These are phyloP conservation scores for Lypha dubia DNA, from an alignment of 2,888 invertebrate genomes.

Conservation along the genomic window DNA sequence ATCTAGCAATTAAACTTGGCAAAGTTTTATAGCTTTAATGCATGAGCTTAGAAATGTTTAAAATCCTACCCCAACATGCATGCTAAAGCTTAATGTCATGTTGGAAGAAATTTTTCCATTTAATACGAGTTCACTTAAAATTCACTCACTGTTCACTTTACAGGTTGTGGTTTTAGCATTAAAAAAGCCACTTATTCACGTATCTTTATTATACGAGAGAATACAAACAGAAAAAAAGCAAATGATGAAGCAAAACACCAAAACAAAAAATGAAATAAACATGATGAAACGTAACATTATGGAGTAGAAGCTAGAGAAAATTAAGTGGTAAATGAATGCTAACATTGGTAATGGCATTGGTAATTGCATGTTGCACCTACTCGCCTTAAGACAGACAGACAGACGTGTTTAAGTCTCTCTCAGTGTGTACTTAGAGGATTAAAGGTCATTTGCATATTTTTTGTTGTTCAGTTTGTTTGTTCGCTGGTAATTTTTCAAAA, in stretches of 20 bases:
- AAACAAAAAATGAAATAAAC: constrained; percentile 19
- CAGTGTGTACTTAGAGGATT: constrained; percentile 58
- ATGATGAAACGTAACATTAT: constrained; percentile 31
- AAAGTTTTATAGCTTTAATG: background rate
- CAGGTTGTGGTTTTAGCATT: constrained; percentile 47
- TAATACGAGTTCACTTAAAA: constrained; percentile 56
- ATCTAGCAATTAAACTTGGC: background rate
- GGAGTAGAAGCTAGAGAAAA: constrained; percentile 64
- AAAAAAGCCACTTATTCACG: constrained; percentile 50
- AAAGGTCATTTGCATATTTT: constrained; percentile 68
- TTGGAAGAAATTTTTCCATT: constrained; percentile 41
- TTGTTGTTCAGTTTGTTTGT: too few relatives aligned
- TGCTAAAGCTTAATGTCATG: constrained; percentile 59
- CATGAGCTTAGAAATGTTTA: constrained; percentile 20
- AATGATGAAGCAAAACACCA: constrained; percentile 3
- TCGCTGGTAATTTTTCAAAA: constrained; percentile 14
- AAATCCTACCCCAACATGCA: constrained; percentile 13
- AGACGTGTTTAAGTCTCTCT: constrained; percentile 40
- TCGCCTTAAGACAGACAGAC: too few relatives aligned
- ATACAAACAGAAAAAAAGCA: constrained; percentile 21
- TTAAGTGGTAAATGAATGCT: constrained; percentile 69
- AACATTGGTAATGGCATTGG: constrained; percentile 67
- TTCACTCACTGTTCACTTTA: constrained; percentile 32
- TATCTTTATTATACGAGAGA: constrained; percentile 50
- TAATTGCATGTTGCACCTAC: constrained; percentile 69